Percentiles rank a stretch among this genome's conserved stretches.
Conservation (phyloP, 1,140 invertebrate genomes). For the Penaeus indicus region DNA sequence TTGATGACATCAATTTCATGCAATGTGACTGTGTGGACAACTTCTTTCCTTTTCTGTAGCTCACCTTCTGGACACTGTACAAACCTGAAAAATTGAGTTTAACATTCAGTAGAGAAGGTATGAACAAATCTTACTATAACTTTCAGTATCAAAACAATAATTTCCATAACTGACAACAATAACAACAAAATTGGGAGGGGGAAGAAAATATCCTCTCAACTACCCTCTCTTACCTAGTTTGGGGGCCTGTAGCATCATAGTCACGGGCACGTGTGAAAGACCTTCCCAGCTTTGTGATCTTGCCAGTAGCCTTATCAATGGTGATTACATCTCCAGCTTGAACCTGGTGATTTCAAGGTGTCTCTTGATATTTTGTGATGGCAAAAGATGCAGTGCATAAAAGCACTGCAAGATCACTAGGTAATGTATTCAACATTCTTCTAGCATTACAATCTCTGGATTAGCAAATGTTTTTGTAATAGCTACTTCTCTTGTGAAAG, state of each 20-base stretch:
- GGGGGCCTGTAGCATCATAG: slow-evolving; percentile 93
- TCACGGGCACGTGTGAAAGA: slow-evolving; percentile 96
- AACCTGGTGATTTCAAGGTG: slow-evolving; percentile 74
- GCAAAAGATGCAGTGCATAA: background rate
- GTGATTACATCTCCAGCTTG: slow-evolving; percentile 96
- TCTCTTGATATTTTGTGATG: background rate
- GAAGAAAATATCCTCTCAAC: background rate
- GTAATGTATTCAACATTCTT: no score
- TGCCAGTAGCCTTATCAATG: slow-evolving; percentile 97
- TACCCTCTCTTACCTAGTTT: slow-evolving; percentile 70
- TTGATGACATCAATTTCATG: slow-evolving; percentile 99
- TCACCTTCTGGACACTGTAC: slow-evolving; percentile 99
- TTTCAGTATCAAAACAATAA: background rate
- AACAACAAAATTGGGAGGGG: no score
- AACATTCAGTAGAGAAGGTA: no score
- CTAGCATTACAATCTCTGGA: no score
- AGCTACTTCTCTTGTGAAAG: no score
- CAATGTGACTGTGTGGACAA: slow-evolving; percentile 97
- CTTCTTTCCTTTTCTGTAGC: slow-evolving; percentile 98
- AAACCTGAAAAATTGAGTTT: slow-evolving; percentile 75
- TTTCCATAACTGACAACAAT: background rate
- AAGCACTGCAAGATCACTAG: no score
- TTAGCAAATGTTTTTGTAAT: no score
- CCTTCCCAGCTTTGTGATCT: slow-evolving; percentile 92
- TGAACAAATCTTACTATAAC: no score